phyloP scores from a whole-genome alignment of 2,113 vertebrate species.

The Motacilla tschutschensis region DNA sequence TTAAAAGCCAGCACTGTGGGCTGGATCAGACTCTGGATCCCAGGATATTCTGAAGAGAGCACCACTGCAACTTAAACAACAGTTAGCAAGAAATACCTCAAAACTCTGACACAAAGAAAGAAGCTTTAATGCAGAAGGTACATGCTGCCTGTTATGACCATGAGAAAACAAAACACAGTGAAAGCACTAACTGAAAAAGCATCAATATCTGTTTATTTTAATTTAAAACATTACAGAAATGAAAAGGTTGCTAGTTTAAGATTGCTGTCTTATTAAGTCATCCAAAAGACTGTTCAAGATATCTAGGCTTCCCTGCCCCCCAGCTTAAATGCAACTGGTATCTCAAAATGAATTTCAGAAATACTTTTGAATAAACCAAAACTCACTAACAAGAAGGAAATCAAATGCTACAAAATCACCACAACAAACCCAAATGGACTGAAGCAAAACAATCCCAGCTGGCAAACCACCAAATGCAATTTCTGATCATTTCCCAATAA shows the following conservation, averaged over 20 bases:
- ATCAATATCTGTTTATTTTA: neutral
- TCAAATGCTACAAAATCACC: neutral
- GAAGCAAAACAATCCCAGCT: neutral
- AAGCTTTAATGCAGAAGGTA: neutral
- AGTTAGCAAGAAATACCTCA: neutral
- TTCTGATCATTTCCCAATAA: neutral
- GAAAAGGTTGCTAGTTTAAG: neutral
- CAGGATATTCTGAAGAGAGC: neutral
- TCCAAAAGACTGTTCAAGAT: neutral
- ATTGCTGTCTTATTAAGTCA: neutral
- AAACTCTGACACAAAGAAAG: neutral
- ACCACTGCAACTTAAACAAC: neutral
- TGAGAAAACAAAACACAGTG: neutral
- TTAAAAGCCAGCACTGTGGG: neutral
- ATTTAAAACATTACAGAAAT: neutral
- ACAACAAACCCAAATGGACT: neutral
- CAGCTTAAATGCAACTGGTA: neutral
- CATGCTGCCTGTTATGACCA: neutral
- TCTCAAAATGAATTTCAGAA: neutral
- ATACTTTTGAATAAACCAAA: neutral
- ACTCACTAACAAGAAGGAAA: neutral
- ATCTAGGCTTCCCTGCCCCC: neutral
- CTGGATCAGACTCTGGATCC: neutral
- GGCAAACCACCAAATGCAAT: neutral
- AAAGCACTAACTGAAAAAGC: neutral